A percentile compares a stretch with the other conserved stretches of the same genome.
These are phyloP conservation scores for Thyatira batis DNA, from an alignment of 2,888 invertebrate species.

Conservation along the genomic window DNA sequence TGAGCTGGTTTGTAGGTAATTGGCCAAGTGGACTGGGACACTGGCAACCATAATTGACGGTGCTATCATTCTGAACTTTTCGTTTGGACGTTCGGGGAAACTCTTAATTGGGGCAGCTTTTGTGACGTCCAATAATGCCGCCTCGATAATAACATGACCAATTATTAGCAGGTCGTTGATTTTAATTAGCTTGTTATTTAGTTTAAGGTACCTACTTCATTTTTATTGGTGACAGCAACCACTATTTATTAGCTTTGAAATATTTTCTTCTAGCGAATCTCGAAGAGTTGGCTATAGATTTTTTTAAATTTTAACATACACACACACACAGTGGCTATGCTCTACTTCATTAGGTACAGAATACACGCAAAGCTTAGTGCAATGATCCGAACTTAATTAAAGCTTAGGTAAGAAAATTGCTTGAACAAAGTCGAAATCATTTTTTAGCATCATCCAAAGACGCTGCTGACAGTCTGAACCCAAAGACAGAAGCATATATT, in stretches of 20 bases:
- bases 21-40: conserved; percentile 65
- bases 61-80: conserved; percentile 78
- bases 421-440: not conserved
- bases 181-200: conserved; percentile 66
- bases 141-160: conserved; percentile 72
- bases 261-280: not conserved
- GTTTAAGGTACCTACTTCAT: conserved; percentile 35
- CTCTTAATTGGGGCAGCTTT: conserved; percentile 80
- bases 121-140: conserved; percentile 77
- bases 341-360: too few relatives aligned
- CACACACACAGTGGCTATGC: too few relatives aligned
- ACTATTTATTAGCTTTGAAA: not conserved
- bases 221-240: conserved; percentile 13
- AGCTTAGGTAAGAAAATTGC: not conserved
- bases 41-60: conserved; percentile 73
- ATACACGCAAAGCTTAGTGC: not conserved
- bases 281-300: too few relatives aligned
- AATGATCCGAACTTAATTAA: too few relatives aligned
- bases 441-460: conserved; percentile 37
- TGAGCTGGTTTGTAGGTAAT: conserved; percentile 68
- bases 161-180: conserved; percentile 75
- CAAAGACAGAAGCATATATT: conserved; percentile 60
- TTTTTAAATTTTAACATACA: too few relatives aligned
- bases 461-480: conserved; percentile 56
- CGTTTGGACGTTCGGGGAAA: conserved; percentile 78